phyloP scores from a whole-genome alignment of 2,888 invertebrate species.

The Tupiocoris notatus region DNA sequence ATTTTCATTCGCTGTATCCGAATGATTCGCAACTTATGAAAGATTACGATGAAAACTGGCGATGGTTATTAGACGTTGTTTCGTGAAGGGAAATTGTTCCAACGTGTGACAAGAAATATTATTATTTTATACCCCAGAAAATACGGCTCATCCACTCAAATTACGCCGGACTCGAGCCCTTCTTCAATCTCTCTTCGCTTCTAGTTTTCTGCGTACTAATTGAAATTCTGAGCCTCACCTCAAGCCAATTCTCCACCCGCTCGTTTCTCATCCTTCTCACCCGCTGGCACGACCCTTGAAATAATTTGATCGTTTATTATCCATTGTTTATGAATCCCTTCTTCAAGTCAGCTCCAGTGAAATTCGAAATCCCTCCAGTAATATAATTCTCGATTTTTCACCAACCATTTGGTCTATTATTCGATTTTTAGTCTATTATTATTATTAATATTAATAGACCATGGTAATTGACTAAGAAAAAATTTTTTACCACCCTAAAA shows the following conservation, averaged over 20 bases:
- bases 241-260: background rate
- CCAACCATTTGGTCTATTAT: no score
- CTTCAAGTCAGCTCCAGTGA: constrained; percentile 3
- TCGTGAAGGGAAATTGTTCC: constrained; percentile 16
- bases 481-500: no score
- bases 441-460: no score
- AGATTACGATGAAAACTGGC: background rate
- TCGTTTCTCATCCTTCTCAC: constrained; percentile 4
- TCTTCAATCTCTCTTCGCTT: background rate
- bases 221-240: constrained; percentile 39
- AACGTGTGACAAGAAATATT: constrained; percentile 41
- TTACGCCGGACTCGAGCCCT: constrained; percentile 35
- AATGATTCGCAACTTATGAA: background rate
- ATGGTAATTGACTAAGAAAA: no score
- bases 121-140: constrained; percentile 31
- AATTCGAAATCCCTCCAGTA: constrained; percentile 5
- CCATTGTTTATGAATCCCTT: constrained; percentile 7
- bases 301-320: constrained; percentile 22
- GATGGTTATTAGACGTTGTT: constrained; percentile 33
- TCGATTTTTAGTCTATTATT: no score
- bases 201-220: constrained; percentile 14
- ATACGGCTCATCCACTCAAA: constrained; percentile 41
- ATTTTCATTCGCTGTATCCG: background rate
- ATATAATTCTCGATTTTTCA: no score
- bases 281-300: background rate